Conservation (phyloP, 2,113 vertebrate species). For the Cariama cristata region DNA sequence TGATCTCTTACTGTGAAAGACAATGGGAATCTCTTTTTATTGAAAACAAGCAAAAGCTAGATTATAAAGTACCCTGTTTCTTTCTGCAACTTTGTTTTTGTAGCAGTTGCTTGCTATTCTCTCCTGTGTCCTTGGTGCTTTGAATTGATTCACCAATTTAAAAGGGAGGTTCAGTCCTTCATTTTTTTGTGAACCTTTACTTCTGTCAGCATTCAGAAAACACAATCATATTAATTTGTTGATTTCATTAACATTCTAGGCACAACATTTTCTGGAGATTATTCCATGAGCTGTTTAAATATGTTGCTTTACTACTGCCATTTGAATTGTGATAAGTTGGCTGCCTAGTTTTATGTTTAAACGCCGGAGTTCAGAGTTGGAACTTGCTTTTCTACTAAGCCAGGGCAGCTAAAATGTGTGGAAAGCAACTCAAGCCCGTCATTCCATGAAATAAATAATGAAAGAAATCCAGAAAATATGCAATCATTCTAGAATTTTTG, state of each 20-base stretch:
- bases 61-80: background rate
- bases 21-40: background rate
- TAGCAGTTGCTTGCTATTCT: background rate
- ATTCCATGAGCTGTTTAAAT: background rate
- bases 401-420: background rate
- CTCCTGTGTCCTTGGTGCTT: background rate
- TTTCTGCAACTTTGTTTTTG: background rate
- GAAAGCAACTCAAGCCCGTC: background rate
- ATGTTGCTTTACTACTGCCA: background rate
- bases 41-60: background rate
- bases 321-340: background rate
- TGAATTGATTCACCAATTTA: background rate
- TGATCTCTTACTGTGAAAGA: background rate
- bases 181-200: background rate
- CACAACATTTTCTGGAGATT: background rate
- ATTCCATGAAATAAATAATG: background rate
- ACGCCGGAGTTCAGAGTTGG: background rate
- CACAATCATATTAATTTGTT: background rate
- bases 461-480: background rate
- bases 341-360: background rate
- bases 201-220: background rate
- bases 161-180: background rate
- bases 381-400: background rate
- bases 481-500: background rate
- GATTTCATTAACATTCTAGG: background rate